These are phyloP conservation scores for Cataglyphis livida DNA, from an alignment of 2,888 invertebrate species.

Conservation along the genomic window DNA sequence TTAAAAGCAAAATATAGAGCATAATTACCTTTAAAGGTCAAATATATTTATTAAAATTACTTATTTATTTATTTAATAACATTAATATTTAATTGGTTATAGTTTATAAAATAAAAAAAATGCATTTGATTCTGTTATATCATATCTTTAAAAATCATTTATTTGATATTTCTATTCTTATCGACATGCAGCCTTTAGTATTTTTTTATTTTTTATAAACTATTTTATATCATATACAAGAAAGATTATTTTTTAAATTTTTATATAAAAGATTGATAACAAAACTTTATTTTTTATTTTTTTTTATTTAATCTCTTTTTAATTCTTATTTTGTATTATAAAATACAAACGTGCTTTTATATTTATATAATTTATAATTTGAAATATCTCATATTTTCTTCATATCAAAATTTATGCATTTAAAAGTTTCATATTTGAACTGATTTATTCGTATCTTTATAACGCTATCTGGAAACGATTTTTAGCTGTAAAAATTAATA, in stretches of 20 bases:
- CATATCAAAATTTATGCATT: not conserved
- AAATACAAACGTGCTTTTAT: not conserved
- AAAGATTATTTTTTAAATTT: not conserved
- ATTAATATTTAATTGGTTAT: not conserved
- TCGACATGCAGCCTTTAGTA: not conserved
- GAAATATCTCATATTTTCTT: not conserved
- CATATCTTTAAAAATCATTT: not conserved
- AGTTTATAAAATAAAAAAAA: not conserved
- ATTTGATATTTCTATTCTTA: not conserved
- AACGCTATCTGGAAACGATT: not conserved
- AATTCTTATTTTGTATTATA: not conserved
- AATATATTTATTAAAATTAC: not conserved
- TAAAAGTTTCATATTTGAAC: not conserved
- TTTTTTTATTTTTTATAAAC: not conserved
- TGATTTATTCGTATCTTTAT: not conserved
- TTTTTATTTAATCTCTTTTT: not conserved
- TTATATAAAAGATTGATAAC: not conserved
- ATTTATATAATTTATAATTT: not conserved
- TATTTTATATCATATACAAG: not conserved
- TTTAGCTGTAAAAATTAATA: conserved; percentile 16
- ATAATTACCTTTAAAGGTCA: not conserved
- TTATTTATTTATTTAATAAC: not conserved
- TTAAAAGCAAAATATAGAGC: not conserved
- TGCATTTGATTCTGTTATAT: not conserved
- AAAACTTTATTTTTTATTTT: not conserved